A percentile compares a stretch with the other conserved stretches of the same genome.
These are phyloP conservation scores for Spodoptera littoralis DNA, from an alignment of 2,888 invertebrate species.

Conservation along the genomic window DNA sequence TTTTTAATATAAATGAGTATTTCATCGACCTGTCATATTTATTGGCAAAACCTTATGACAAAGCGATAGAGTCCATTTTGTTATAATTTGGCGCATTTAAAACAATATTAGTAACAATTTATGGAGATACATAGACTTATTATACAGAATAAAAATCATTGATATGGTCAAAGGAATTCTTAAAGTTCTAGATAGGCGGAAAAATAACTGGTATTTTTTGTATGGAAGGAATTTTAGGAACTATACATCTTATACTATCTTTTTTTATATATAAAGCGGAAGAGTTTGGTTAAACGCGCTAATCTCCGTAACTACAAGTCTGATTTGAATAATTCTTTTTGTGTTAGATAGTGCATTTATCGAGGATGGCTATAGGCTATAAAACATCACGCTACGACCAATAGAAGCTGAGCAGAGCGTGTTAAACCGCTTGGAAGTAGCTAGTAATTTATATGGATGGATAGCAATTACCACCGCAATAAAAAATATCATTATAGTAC, in stretches of 20 bases:
- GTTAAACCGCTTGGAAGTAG: no score
- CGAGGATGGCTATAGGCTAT: no score
- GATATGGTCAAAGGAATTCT: slow-evolving; percentile 40
- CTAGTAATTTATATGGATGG: slow-evolving; percentile 31
- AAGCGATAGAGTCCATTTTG: slow-evolving; percentile 35
- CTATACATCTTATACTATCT: no score
- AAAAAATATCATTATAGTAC: neutral
- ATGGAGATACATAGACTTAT: slow-evolving; percentile 54
- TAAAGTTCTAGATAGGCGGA: slow-evolving; percentile 39
- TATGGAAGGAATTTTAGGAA: slow-evolving; percentile 25
- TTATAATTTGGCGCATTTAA: slow-evolving; percentile 13
- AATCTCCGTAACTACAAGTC: no score
- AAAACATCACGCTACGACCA: no score
- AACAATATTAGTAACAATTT: slow-evolving; percentile 54
- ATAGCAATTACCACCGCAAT: neutral
- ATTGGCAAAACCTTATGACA: slow-evolving; percentile 33
- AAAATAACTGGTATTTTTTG: slow-evolving; percentile 39
- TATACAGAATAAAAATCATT: slow-evolving; percentile 54
- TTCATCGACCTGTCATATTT: slow-evolving; percentile 46
- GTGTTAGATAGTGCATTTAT: no score
- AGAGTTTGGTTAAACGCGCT: no score
- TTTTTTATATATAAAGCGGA: no score
- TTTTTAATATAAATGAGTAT: slow-evolving; percentile 39
- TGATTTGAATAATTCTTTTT: no score
- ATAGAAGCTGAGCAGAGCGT: no score